Evolutionary conservation across 1,140 invertebrate species (phyloP).

Genomic region (Tenebrio molitor): DNA sequence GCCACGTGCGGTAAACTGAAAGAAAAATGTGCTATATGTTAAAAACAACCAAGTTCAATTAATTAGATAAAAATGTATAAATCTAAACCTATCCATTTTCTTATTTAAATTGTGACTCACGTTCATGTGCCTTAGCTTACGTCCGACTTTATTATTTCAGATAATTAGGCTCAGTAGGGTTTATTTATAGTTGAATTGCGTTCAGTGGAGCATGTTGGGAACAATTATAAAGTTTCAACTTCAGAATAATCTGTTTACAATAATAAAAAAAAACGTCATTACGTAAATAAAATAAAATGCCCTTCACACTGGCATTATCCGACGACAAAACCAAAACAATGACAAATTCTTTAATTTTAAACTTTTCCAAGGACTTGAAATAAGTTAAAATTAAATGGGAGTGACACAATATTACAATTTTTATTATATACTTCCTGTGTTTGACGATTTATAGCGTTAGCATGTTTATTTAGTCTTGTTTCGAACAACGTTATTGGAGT

Average conservation of each 20-base stretch:
- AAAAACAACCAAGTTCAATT: conserved; percentile 1
- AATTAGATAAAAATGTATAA: conserved; percentile 15
- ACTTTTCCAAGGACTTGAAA: background rate
- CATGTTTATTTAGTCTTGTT: no score
- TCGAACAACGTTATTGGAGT: no score
- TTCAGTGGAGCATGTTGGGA: background rate
- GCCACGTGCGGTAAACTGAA: background rate
- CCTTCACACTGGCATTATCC: conserved; percentile 19
- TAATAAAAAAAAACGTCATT: background rate
- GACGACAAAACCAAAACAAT: conserved; percentile 25
- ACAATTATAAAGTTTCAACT: background rate
- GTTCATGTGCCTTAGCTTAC: conserved; percentile 24
- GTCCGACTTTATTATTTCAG: conserved; percentile 19
- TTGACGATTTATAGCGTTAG: conserved; percentile 3
- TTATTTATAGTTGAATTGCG: conserved; percentile 16
- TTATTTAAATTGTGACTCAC: conserved; percentile 39
- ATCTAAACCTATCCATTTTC: background rate
- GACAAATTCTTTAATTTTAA: conserved; percentile 15
- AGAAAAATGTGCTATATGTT: background rate
- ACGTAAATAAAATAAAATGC: background rate
- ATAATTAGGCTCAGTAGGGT: conserved; percentile 15
- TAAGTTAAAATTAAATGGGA: conserved; percentile 19
- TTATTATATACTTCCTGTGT: conserved; percentile 16
- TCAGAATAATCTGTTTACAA: background rate
- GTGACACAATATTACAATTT: conserved; percentile 5